These are phyloP conservation scores for Wiebesia pumilae DNA, from an alignment of 1,140 invertebrate genomes.

Conservation along the genomic window DNA sequence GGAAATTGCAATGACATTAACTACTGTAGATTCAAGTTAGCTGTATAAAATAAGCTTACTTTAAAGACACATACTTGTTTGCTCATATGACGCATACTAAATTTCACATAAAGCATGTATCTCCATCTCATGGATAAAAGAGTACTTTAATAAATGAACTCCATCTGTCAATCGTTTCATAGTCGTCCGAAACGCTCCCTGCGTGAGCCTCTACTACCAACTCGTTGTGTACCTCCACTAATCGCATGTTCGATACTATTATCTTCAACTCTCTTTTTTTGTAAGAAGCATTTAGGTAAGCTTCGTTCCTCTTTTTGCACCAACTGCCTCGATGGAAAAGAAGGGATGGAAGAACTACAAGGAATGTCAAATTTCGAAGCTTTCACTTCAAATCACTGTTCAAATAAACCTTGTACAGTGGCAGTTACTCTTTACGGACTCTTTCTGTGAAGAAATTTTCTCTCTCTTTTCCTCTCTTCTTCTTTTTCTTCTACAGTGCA, in stretches of 20 bases:
- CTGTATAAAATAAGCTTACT: no score
- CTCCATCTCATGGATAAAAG: no score
- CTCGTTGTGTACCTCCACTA: background rate
- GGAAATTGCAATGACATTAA: no score
- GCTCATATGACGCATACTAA: no score
- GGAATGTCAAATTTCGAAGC: slow-evolving; percentile 69
- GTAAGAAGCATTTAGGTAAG: background rate
- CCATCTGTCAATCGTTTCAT: slow-evolving; percentile 36
- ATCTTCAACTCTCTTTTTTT: background rate
- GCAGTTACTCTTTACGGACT: slow-evolving; percentile 52
- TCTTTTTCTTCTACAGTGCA: background rate
- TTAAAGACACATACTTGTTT: no score
- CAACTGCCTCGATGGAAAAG: background rate
- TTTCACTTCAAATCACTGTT: slow-evolving; percentile 69
- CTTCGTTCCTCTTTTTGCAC: background rate
- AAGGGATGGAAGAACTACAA: slow-evolving; percentile 52
- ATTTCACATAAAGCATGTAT: no score
- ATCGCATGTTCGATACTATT: background rate
- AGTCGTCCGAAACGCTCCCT: slow-evolving; percentile 13
- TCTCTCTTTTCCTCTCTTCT: slow-evolving; percentile 37
- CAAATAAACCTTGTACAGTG: slow-evolving; percentile 57
- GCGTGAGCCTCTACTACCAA: background rate
- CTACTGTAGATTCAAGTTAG: no score
- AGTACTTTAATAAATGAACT: slow-evolving; percentile 17
- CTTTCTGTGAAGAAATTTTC: slow-evolving; percentile 59